A percentile compares a stretch with the other conserved stretches of the same genome.
These are phyloP conservation scores for Aporrectodea caliginosa DNA, from an alignment of 1,140 invertebrate genomes.

Conservation along the genomic window DNA sequence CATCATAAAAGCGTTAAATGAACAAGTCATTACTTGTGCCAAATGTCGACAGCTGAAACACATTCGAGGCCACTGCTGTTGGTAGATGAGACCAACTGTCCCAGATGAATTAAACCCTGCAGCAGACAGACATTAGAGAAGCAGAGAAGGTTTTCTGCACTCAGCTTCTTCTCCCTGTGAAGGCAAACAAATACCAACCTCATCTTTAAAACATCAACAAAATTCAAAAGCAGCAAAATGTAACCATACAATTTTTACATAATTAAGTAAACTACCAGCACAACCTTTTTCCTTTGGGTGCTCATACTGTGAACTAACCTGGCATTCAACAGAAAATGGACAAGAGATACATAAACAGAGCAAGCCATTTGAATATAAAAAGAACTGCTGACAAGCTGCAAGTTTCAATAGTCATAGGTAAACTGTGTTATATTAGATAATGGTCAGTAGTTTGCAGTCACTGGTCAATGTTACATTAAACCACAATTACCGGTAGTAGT, in stretches of 20 bases:
- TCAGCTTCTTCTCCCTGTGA: not conserved
- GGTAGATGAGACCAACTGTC: not conserved
- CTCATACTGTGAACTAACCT: no score
- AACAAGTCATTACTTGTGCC: not conserved
- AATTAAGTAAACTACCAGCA: no score
- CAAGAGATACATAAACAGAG: not conserved
- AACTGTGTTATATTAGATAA: no score
- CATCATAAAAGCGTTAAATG: no score
- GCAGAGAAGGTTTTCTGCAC: not conserved
- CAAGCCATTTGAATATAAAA: not conserved
- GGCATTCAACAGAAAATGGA: not conserved
- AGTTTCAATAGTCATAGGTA: no score
- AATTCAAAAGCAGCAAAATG: no score
- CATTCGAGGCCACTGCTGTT: not conserved
- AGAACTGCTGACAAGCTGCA: not conserved
- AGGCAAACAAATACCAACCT: no score
- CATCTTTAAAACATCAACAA: no score
- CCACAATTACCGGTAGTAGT: no score
- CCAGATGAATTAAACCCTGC: not conserved
- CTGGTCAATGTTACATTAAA: not conserved
- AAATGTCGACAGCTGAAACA: not conserved
- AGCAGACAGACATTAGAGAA: not conserved
- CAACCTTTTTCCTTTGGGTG: no score
- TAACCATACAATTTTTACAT: no score
- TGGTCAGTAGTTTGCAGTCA: not conserved